Base-by-base conservation (phyloP, 2,888 invertebrate species). In the Bembecia ichneumoniformis region DNA sequence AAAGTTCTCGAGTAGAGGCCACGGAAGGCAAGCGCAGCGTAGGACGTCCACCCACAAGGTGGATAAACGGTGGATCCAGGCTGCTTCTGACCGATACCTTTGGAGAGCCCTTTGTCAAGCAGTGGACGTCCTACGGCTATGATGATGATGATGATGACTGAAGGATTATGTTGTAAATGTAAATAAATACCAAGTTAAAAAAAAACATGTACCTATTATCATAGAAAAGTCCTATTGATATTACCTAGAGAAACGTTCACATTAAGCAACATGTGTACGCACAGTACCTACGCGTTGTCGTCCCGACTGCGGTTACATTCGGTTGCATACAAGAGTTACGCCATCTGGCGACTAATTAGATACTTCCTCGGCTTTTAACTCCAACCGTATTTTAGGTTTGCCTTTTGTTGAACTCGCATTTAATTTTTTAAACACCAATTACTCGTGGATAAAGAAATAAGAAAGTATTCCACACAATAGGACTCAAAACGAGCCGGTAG, bases 281-380 rank as follows among this genome's bases (percentile, higher is more conserved):
- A 13, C 14, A 40, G 13, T 40, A 40, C 3, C 5, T 40, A 13
- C 40, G 5, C 17, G 44, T 44, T 14, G 44, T 44, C 44, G 17
- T 44, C 5, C 7, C 13, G 44, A 11, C 9, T 44, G 44, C 40
- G 40, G 40, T 40, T 13, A 13, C 40, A 5, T 40, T 40, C 40
- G 40, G 40, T 40, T 14, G 40, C 40, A 14, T n/a, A 40, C 40
- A 40, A 40, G 40, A 40, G 13, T 13, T 14, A n/a, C 76, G 72
- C 82, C 87, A 86, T 86, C 82, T 87, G 86, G 62, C 66, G 61
- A 46, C 28, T 48, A 49, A 57, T 66, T 82, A 82, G 84, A 83
- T 82, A 75, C 82, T 77, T 79, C 83, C 80, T 77, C 72, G 69
- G 74, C 77, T 74, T 75, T 80, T 69, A 81, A 70, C 67, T 36